Base-by-base conservation (phyloP, 1,140 invertebrate species). In the Triops longicaudatus region DNA sequence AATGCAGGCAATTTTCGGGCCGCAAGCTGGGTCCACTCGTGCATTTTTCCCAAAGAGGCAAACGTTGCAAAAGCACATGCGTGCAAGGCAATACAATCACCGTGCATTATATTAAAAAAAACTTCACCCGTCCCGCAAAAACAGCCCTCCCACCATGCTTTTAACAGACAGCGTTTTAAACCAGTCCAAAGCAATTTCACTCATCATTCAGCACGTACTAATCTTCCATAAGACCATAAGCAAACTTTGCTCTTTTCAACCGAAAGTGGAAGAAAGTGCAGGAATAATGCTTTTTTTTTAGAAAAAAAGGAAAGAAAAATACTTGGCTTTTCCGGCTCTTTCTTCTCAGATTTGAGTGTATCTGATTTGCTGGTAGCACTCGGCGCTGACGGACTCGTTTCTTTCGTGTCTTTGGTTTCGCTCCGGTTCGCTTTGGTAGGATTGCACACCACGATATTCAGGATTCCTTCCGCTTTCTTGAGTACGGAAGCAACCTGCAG, bases 381-480 rank as follows among this genome's bases (percentile, higher is more conserved):
- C 22, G 14, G 73, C 73, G 31, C 31, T 42, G 14, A 26, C 11
- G 50, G n/a, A 22, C 50, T 63, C 50, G 17, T 73, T 42, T 79
- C 73, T 50, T 77, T 73, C 22, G 27, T 41, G 50, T 73, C 77
- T 73, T 37, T 37, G 31, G 31, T 74, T 37, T 78, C 43, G 76
- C 71, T 10, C 42, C 37, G 26, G 17, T 71, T 71, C 37, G n/a
- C 17, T 83, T 91, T 90, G 81, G 92, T 92, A 0, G 94, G 93
- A 84, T 94, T 96, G 78, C 93, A 93, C 1, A 96, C 91, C 6
- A 93, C 91, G 43, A 97, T 84, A 9, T 89, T 91, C 1, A 96
- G 92, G 3, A 95, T 87, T 6, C 94, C 95, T 84, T 96, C 93
- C 0, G 92, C 91, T 80, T 93, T 92, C 82, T 96, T 96, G 41